Conservation (phyloP, 2,888 invertebrate genomes). For the Euzophera pinguis region DNA sequence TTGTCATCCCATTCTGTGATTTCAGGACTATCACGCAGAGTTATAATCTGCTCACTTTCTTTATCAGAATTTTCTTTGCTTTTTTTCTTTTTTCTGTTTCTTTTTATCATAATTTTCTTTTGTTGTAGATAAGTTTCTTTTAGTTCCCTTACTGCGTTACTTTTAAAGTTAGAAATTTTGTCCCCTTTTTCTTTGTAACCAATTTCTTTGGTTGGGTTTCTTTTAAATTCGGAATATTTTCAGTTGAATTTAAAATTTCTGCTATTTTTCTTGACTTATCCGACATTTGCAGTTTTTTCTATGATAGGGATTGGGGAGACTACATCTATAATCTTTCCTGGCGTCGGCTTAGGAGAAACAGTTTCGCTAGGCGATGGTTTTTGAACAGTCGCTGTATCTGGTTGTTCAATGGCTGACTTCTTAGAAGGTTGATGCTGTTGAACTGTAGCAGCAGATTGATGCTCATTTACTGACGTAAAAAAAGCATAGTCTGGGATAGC, state of each 20-base stretch:
- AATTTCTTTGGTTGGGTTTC: background rate
- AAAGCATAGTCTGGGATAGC: slow-evolving; percentile 25
- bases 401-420: too few relatives aligned
- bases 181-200: background rate
- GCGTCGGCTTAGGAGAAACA: background rate
- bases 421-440: background rate
- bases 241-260: slow-evolving; percentile 1
- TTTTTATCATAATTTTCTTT: slow-evolving; percentile 15
- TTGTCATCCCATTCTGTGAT: slow-evolving; percentile 17
- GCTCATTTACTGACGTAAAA: slow-evolving; percentile 5
- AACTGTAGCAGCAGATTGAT: background rate
- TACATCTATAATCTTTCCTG: background rate
- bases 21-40: slow-evolving; percentile 17
- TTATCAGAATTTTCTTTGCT: slow-evolving; percentile 16
- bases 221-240: background rate
- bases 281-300: background rate
- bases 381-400: background rate
- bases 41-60: slow-evolving; percentile 17
- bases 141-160: slow-evolving; percentile 13
- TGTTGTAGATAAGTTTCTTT: slow-evolving; percentile 11
- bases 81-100: slow-evolving; percentile 3
- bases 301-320: background rate
- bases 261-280: slow-evolving; percentile 3
- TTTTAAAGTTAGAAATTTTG: slow-evolving; percentile 5
- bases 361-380: background rate